Evolutionary conservation across 2,797 vertebrate species (phyloP).

Genomic region (Anomalospiza imberbis): DNA sequence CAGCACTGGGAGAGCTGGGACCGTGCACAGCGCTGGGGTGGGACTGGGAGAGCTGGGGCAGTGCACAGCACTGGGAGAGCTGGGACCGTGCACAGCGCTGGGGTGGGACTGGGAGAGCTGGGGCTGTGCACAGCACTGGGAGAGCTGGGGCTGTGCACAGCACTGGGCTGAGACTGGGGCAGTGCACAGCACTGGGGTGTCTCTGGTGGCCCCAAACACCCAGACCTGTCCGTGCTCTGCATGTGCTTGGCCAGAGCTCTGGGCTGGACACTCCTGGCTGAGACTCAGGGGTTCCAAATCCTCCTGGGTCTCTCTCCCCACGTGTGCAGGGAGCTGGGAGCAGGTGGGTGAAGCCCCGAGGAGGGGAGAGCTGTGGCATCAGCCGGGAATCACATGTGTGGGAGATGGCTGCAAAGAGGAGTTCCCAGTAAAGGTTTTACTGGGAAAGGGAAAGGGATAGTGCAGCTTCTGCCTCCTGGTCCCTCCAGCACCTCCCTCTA

Average conservation of each 20-base stretch:
- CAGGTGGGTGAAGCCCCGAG: neutral
- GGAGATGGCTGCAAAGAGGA: neutral
- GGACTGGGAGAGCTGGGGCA: neutral
- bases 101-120: neutral
- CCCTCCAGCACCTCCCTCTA: neutral
- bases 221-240: fast-evolving
- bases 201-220: fast-evolving
- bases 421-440: fast-evolving
- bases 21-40: fast-evolving
- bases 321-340: fast-evolving
- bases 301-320: neutral
- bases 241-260: neutral
- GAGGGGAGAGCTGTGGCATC: fast-evolving
- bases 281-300: fast-evolving
- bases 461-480: neutral
- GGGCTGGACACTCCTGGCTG: neutral
- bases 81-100: neutral
- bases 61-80: too few relatives aligned
- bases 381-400: fast-evolving
- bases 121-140: neutral
- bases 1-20: neutral
- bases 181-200: neutral
- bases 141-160: neutral
- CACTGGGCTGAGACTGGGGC: neutral
- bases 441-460: neutral